Base-by-base conservation (phyloP, 2,113 vertebrate genomes). In the Catharus fuscescens region DNA sequence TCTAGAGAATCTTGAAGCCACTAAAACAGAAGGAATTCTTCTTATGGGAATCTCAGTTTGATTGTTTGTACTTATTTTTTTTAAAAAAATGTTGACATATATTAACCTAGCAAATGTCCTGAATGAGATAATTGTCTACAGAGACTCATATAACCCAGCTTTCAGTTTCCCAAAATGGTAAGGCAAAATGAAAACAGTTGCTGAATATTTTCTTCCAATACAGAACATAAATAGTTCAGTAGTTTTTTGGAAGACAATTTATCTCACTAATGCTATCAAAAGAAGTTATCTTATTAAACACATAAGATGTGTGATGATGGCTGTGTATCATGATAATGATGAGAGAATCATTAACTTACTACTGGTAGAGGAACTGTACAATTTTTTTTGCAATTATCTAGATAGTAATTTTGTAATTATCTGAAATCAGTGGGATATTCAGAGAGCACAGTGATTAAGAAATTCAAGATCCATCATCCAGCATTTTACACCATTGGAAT, bases 101-200 rank as follows among this genome's bases (percentile, higher is more conserved):
- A 80, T 71, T 85, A 90, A 86, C 14, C 19, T 71, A 61, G 32
- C 29, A 50, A 66, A 32, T 0, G 7, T 34, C 23, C 40, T 74
- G 67, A 47, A 90, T 70, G 86, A 94, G 17, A 9, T 57, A 92
- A 70, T 17, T 61, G 79, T 95, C 95, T 87, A 73, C 8, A 81
- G 87, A 84, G 90, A 90, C 78, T 86, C 61, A 50, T 48, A 76
- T 2, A 92, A 73, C 28, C 10, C 56, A 40, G 65, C 24, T 53
- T 83, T 53, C 15, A 74, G 44, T 76, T 84, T 93, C 57, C 69
- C 25, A 82, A 52, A 94, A 83, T 34, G 8, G 45, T 38, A 70
- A 69, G 42, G 59, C 36, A 77, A 53, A 91, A 87, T 40, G 18
- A 86, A 84, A 89, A 60, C 25, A 47, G 18, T 17, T 90, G 18